Evolutionary conservation across 2,888 invertebrate species (phyloP).

Genomic region (Microchrysa polita): DNA sequence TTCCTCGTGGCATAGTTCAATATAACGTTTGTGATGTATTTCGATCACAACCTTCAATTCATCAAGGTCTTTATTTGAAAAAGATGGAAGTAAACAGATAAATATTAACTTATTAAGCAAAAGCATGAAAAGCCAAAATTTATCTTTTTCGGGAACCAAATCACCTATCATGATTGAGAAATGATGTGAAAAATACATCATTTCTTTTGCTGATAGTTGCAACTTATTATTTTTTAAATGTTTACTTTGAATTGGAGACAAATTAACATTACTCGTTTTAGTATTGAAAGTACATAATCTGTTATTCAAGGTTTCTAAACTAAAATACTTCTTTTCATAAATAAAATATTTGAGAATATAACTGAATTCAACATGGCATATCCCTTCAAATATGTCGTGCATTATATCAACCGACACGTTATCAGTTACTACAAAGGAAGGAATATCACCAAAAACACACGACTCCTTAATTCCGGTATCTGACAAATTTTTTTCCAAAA

Average conservation of each 20-base stretch:
- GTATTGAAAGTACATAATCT: constrained; percentile 26
- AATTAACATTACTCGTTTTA: constrained; percentile 28
- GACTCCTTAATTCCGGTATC: constrained; percentile 30
- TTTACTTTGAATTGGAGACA: constrained; percentile 5
- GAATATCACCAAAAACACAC: constrained; percentile 23
- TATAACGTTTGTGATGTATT: constrained; percentile 44
- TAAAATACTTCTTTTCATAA: constrained; percentile 43
- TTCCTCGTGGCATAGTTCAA: constrained; percentile 41
- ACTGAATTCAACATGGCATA: constrained; percentile 45
- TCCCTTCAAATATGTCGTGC: constrained; percentile 50
- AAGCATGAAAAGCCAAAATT: constrained; percentile 45
- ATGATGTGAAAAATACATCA: constrained; percentile 45
- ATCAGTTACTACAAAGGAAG: constrained; percentile 55
- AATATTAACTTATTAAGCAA: constrained; percentile 39
- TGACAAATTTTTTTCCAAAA: constrained; percentile 16
- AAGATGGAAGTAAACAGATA: constrained; percentile 39
- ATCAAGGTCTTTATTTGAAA: constrained; percentile 41
- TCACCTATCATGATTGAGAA: constrained; percentile 46
- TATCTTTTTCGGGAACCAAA: constrained; percentile 45
- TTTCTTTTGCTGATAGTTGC: constrained; percentile 47
- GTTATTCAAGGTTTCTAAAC: not conserved
- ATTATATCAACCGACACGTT: constrained; percentile 48
- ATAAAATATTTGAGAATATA: constrained; percentile 39
- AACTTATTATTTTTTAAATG: constrained; percentile 43
- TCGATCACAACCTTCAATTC: constrained; percentile 30